phyloP scores from a whole-genome alignment of 2,113 vertebrate genomes.

The Perognathus longimembris region DNA sequence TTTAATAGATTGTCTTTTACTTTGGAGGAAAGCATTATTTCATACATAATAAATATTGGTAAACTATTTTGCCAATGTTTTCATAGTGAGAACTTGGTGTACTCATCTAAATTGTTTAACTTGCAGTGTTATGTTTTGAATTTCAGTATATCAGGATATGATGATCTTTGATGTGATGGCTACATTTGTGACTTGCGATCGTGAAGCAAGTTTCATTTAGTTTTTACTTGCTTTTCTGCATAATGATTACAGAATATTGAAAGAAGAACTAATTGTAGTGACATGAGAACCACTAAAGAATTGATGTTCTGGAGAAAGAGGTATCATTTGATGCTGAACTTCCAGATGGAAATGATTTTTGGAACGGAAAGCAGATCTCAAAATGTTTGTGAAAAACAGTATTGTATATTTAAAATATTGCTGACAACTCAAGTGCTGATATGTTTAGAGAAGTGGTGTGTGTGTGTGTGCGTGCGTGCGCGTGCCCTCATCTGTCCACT shows the following conservation, averaged over 20 bases:
- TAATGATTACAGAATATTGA: constrained; percentile 21
- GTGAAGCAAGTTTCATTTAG: constrained; percentile 28
- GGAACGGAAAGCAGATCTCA: background rate
- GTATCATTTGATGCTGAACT: background rate
- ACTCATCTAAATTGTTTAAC: constrained; percentile 42
- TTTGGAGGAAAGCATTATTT: background rate
- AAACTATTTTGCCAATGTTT: constrained; percentile 37
- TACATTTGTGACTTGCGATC: constrained; percentile 11
- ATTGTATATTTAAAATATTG: constrained; percentile 5
- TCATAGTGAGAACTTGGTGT: constrained; percentile 20
- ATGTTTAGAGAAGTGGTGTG: background rate
- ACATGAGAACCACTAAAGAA: background rate
- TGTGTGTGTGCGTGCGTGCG: background rate
- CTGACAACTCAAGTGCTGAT: constrained; percentile 26
- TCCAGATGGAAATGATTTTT: background rate
- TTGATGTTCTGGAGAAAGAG: background rate
- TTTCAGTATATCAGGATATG: constrained; percentile 20
- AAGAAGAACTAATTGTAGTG: constrained; percentile 31
- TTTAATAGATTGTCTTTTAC: background rate
- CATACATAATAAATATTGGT: background rate
- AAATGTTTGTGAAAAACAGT: constrained; percentile 29
- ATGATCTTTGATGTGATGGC: background rate
- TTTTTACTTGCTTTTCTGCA: constrained; percentile 16
- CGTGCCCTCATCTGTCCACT: background rate
- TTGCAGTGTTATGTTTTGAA: constrained; percentile 37